Evolutionary conservation across 2,888 invertebrate species (phyloP).

Genomic region (Apamea sordens): DNA sequence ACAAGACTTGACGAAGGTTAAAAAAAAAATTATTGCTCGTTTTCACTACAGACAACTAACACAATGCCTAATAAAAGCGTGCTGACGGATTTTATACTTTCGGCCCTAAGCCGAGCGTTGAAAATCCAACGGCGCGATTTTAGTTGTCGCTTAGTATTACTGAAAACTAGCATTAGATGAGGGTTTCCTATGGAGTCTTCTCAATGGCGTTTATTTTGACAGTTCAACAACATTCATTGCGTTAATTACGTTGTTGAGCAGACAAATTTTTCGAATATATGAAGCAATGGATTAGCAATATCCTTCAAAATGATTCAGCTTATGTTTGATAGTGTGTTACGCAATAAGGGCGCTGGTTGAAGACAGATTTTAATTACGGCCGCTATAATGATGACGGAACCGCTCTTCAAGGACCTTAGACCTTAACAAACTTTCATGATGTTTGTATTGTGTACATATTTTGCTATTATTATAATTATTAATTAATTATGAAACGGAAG

Average conservation of each 20-base stretch:
- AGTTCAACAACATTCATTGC: too few species aligned
- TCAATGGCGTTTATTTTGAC: background rate
- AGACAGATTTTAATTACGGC: too few species aligned
- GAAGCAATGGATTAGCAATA: too few species aligned
- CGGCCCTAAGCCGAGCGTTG: too few species aligned
- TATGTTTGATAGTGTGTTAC: background rate
- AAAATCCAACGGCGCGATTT: background rate
- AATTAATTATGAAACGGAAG: constrained; percentile 13
- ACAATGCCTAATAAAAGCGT: too few species aligned
- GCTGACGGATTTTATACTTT: background rate
- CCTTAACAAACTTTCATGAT: background rate
- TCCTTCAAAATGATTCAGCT: background rate
- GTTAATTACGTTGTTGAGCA: too few species aligned
- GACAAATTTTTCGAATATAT: too few species aligned
- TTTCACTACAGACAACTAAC: background rate
- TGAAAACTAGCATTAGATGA: background rate
- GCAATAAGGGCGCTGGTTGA: background rate
- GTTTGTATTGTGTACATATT: background rate
- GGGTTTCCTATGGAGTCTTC: background rate
- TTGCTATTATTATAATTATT: background rate
- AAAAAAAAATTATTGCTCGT: background rate
- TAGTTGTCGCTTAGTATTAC: background rate
- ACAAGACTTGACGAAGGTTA: background rate
- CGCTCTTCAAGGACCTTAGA: background rate
- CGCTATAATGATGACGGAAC: too few species aligned